Percentiles rank a stretch among this genome's conserved stretches.
phyloP scores from a whole-genome alignment of 2,888 invertebrate species.

The Teinopalpus imperialis region DNA sequence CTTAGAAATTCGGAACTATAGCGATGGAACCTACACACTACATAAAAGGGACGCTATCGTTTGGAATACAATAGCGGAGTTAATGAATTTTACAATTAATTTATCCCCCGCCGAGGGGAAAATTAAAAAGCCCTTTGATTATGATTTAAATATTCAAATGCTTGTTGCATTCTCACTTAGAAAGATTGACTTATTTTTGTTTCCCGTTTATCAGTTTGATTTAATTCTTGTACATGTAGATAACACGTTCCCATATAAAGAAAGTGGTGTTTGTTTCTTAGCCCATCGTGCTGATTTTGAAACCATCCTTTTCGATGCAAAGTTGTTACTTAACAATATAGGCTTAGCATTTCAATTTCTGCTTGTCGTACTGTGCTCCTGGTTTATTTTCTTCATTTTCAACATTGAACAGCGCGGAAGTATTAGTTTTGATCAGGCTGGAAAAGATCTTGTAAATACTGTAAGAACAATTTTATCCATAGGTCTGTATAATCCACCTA shows the following conservation, averaged over 20 bases:
- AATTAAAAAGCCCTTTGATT: conserved; percentile 52
- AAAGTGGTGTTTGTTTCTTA: conserved; percentile 66
- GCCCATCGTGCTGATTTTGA: conserved; percentile 61
- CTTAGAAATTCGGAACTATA: conserved; percentile 39
- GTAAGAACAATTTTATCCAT: conserved; percentile 54
- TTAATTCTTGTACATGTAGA: conserved; percentile 58
- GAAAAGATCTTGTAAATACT: conserved; percentile 65
- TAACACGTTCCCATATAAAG: conserved; percentile 53
- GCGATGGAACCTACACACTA: conserved; percentile 47
- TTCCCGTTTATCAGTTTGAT: conserved; percentile 66
- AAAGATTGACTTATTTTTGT: conserved; percentile 56
- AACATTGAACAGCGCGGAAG: conserved; percentile 43
- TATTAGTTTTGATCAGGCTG: conserved; percentile 53
- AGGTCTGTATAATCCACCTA: conserved; percentile 54
- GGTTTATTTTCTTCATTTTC: conserved; percentile 57
- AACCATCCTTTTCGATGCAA: conserved; percentile 55
- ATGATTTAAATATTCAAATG: conserved; percentile 50
- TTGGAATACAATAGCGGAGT: conserved; percentile 56
- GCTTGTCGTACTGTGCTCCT: conserved; percentile 54
- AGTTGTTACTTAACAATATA: conserved; percentile 43
- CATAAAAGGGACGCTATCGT: conserved; percentile 57
- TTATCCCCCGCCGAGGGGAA: conserved; percentile 40
- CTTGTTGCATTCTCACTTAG: conserved; percentile 55
- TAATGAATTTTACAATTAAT: conserved; percentile 64
- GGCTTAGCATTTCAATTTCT: conserved; percentile 39